A percentile compares a stretch with the other conserved stretches of the same genome.
phyloP scores from a whole-genome alignment of 2,888 invertebrate genomes.

The Drosophila aldrichi region DNA sequence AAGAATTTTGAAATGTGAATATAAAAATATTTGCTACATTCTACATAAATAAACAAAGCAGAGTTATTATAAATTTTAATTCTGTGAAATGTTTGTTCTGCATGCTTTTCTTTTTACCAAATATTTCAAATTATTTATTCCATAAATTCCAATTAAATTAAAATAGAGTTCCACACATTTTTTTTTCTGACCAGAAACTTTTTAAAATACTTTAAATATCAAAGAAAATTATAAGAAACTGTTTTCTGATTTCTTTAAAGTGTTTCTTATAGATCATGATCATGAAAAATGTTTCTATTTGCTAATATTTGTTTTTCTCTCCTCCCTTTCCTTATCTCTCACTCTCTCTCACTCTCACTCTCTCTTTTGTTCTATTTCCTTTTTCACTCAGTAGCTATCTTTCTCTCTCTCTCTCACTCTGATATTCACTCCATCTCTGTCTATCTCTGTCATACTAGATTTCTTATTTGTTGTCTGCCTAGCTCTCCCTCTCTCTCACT shows the following conservation, averaged over 20 bases:
- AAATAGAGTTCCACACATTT: not conserved
- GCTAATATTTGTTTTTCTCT: too few relatives aligned
- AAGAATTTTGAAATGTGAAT: not conserved
- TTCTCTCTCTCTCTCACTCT: too few relatives aligned
- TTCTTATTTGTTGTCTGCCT: not conserved
- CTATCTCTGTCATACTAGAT: too few relatives aligned
- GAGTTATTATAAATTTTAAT: not conserved
- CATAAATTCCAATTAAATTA: not conserved
- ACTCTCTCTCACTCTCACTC: too few relatives aligned
- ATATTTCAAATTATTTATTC: not conserved
- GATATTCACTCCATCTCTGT: not conserved
- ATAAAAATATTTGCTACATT: not conserved
- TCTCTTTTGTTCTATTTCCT: too few relatives aligned
- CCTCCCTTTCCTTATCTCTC: too few relatives aligned
- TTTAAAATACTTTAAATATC: not conserved
- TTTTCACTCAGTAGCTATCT: too few relatives aligned
- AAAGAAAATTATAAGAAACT: not conserved
- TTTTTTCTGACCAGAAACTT: not conserved
- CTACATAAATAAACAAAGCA: not conserved
- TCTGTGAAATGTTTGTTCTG: not conserved
- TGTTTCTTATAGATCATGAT: not conserved
- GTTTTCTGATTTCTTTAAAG: not conserved
- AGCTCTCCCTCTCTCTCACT: not conserved
- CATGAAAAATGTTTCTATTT: too few relatives aligned
- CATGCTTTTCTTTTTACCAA: not conserved